Base-by-base conservation (phyloP, 2,797 vertebrate genomes). In the Echeneis naucrates region DNA sequence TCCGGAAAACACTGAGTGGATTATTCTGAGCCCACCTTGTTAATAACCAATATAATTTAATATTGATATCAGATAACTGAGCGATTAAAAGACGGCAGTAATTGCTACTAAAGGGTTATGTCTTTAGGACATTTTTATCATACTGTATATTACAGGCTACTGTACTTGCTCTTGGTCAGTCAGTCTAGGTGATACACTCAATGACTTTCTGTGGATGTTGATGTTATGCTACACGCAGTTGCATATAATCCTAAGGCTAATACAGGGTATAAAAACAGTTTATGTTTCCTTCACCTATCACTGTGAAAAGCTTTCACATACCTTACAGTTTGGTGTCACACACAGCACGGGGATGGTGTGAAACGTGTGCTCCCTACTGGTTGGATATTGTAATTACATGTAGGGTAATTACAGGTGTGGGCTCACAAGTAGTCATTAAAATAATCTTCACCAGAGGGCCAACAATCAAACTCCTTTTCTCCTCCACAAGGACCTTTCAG, bases 311-410 rank as follows among this genome's bases (percentile, higher is more conserved):
- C 44, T 48, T 16, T 24, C n/a, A 12, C n/a, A 21, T n/a, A n/a
- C n/a, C n/a, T n/a, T n/a, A 12, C 30, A 55, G 38, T 40, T 40
- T 38, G 17, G 42, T 2, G 7, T 17, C 38, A 26, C 11, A 4
- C 4, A 48, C 10, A 57, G 10, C 2, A 17, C 53, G 45, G 51
- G 19, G 64, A 81, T 58, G 81, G 78, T 77, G 81, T 82, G 91
- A 85, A 88, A 87, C 83, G 85, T 88, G 68, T 60, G 89, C 91
- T 23, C 87, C 88, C 92, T 91, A 3, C 87, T 93, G 92, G 85
- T 50, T 23, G 5, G 11, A 2, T 16, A 14, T 0, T 66, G 79
- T 45, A 62, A 80, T 77, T 90, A 74, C 92, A 89, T 17, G 16
- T 27, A 65, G 75, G 83, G 83, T 75, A 70, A 58, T 38, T 78